These are phyloP conservation scores for Melanerpes formicivorus DNA, from an alignment of 2,113 vertebrate species.

Conservation along the genomic window DNA sequence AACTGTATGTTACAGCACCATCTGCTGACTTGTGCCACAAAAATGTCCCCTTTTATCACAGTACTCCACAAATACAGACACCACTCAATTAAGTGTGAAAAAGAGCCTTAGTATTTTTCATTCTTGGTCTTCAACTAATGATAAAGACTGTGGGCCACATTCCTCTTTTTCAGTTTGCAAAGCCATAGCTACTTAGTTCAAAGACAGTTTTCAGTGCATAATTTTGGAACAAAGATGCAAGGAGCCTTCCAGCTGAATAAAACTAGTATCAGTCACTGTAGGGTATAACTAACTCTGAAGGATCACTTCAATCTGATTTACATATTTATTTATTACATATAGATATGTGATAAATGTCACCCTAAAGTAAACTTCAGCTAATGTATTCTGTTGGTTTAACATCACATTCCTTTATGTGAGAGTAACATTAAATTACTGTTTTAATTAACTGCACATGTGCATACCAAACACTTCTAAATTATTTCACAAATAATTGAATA, in stretches of 20 bases:
- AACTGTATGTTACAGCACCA: conserved; percentile 57
- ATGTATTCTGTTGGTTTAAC: neutral
- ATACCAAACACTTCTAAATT: neutral
- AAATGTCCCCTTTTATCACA: neutral
- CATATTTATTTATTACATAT: neutral
- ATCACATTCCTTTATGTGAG: neutral
- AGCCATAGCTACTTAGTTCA: neutral
- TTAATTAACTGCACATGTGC: neutral
- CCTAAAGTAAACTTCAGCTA: neutral
- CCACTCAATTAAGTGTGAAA: neutral
- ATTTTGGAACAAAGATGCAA: neutral
- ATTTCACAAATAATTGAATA: neutral
- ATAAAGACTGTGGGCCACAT: neutral
- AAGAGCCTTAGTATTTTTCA: neutral
- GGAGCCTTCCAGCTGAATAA: neutral
- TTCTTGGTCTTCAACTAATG: neutral
- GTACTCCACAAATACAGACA: neutral
- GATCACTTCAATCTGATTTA: neutral
- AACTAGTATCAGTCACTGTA: neutral
- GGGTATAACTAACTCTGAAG: neutral
- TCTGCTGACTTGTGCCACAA: conserved; percentile 43
- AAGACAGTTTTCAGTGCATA: neutral
- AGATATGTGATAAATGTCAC: neutral
- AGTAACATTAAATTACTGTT: neutral
- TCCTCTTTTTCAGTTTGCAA: neutral